These are phyloP conservation scores for Drosophila busckii DNA, from an alignment of 1,140 invertebrate genomes.

Conservation along the genomic window DNA sequence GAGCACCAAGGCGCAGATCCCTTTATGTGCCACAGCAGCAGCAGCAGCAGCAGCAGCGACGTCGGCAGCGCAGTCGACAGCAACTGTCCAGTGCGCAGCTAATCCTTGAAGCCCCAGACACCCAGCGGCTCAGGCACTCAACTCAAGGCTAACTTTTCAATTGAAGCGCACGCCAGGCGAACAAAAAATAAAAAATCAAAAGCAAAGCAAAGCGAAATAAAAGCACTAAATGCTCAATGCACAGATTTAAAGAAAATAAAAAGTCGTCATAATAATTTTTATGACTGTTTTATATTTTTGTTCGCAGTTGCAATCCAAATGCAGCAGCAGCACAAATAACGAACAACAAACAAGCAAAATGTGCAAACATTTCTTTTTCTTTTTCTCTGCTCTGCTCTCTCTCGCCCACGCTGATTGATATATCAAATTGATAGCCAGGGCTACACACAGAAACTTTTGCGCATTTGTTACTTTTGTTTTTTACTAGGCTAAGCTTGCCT, in stretches of 20 bases:
- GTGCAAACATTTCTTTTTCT: constrained; percentile 32
- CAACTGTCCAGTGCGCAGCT: constrained; percentile 1
- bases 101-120: constrained; percentile 23
- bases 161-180: no score
- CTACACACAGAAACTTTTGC: constrained; percentile 8
- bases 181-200: no score
- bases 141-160: no score
- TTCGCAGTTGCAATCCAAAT: constrained; percentile 10
- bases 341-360: constrained; percentile 23
- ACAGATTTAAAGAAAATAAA: no score
- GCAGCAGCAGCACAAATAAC: constrained; percentile 29
- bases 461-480: constrained; percentile 19
- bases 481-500: constrained; percentile 9
- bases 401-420: constrained; percentile 64
- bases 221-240: no score
- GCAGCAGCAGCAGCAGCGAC: constrained; percentile 26
- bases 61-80: neutral
- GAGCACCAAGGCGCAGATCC: constrained; percentile 40
- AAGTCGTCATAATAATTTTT: neutral
- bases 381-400: no score
- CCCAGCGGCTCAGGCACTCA: neutral
- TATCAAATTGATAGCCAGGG: constrained; percentile 64
- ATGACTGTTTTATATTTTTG: neutral
- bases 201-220: no score
- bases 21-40: constrained; percentile 38